Evolutionary conservation across 2,888 invertebrate species (phyloP), one percentile per base, ranked within the genome.

Genomic region (Heliconius ismenius): DNA sequence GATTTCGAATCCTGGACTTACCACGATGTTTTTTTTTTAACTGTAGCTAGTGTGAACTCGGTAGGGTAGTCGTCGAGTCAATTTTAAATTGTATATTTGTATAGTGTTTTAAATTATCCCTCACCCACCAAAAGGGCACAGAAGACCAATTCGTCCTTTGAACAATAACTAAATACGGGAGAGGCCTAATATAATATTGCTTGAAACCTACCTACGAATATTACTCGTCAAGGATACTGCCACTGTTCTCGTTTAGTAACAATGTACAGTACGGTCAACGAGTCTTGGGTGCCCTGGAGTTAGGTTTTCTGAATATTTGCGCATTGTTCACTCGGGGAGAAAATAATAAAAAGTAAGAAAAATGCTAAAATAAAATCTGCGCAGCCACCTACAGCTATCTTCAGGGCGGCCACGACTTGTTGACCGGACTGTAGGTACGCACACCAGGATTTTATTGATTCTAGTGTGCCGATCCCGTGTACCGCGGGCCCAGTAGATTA

Each of bases 391-490:
- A 49, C 43, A 18, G 18, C 43, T 49, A 18, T 18, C 49, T 49
- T 49, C 2, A 49, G 49, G 21, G 49, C 49, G 49, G 49, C 49
- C 49, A 49, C 49, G 18, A 49, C 49, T 49, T 7, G 49, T 49
- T 49, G 49, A 49, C 49, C 49, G 49, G 7, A 18, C 49, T 49
- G 49, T 49, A 49, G 49, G 83, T 73, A 76, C 87, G 89, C 90
- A 88, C 91, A 91, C 91, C 84, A 88, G 92, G 88, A 87, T 92
- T 93, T 91, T 93, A 93, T 93, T 93, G 93, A 92, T 92, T 92
- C 92, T 88, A 88, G 92, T 92, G 92, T 90, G 87, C 88, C 86
- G 86, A 87, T 83, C 88, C 87, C 89, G 88, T 87, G 86, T 84
- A 87, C 83, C 84, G 88, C 88, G 89, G 89, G 88, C 88, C 87